phyloP scores from a whole-genome alignment of 2,797 vertebrate genomes.

The Lithobates pipiens region DNA sequence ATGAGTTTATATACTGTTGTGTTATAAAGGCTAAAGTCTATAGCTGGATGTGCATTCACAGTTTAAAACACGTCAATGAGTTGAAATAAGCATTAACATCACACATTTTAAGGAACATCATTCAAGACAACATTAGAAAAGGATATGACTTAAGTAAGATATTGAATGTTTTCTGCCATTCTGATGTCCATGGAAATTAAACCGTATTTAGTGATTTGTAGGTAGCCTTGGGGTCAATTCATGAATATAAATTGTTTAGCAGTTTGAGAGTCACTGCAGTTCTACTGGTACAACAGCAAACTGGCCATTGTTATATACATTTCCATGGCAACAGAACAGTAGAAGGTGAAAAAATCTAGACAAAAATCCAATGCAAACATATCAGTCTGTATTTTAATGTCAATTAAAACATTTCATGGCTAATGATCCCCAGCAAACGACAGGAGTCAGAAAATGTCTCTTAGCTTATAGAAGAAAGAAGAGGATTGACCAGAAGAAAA shows the following conservation, averaged over 20 bases:
- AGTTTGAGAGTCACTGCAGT: conserved; percentile 51
- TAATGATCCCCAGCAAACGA: conserved; percentile 72
- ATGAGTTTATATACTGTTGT: no score
- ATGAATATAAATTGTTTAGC: conserved; percentile 67
- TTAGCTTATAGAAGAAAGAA: conserved; percentile 32
- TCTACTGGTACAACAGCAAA: conserved; percentile 54
- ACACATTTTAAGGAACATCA: background rate
- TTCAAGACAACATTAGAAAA: background rate
- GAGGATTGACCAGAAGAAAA: background rate
- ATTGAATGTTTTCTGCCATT: no score
- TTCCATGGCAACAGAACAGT: conserved; percentile 80
- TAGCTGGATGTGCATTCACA: no score
- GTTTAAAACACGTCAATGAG: no score
- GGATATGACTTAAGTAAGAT: background rate
- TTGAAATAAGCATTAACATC: background rate
- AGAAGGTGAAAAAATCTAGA: conserved; percentile 76
- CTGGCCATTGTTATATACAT: conserved; percentile 78
- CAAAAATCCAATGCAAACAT: conserved; percentile 70
- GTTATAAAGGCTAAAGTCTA: no score
- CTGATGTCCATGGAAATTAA: conserved; percentile 56
- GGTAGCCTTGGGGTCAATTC: conserved; percentile 59
- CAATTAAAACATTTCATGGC: conserved; percentile 73
- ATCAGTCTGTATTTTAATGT: conserved; percentile 69
- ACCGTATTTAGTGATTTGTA: conserved; percentile 50
- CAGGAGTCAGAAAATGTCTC: conserved; percentile 64